Conservation (phyloP, 2,797 vertebrate species). For the Galago senegalensis region DNA sequence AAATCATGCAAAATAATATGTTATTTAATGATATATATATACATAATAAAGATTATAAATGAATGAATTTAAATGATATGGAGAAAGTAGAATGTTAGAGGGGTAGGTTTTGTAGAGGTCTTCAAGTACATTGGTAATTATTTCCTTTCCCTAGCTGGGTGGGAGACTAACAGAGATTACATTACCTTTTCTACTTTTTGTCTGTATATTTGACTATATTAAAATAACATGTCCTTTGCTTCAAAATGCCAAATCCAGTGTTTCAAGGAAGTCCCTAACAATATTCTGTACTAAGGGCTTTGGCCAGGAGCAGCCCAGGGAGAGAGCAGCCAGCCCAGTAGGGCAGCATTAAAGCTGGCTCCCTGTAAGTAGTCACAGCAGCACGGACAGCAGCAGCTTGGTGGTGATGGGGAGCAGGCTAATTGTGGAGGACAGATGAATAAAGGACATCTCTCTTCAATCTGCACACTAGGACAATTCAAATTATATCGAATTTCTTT, state of each 20-base stretch:
- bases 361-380: background rate
- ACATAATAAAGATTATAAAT: slow-evolving; percentile 6
- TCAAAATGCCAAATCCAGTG: background rate
- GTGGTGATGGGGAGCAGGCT: background rate
- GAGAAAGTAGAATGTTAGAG: background rate
- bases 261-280: background rate
- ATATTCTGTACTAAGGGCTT: background rate
- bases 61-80: background rate
- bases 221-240: background rate
- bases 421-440: background rate
- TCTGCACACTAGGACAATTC: background rate
- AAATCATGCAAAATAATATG: background rate
- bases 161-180: background rate
- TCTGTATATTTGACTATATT: background rate
- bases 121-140: background rate
- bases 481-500: background rate
- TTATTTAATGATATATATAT: background rate
- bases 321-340: background rate
- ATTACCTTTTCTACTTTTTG: background rate
- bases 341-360: rapidly evolving
- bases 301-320: background rate
- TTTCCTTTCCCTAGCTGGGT: background rate
- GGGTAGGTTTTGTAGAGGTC: background rate
- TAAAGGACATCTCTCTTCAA: background rate
- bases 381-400: background rate